Evolutionary conservation across 2,113 vertebrate species (phyloP).

Genomic region (Meleagris gallopavo): DNA sequence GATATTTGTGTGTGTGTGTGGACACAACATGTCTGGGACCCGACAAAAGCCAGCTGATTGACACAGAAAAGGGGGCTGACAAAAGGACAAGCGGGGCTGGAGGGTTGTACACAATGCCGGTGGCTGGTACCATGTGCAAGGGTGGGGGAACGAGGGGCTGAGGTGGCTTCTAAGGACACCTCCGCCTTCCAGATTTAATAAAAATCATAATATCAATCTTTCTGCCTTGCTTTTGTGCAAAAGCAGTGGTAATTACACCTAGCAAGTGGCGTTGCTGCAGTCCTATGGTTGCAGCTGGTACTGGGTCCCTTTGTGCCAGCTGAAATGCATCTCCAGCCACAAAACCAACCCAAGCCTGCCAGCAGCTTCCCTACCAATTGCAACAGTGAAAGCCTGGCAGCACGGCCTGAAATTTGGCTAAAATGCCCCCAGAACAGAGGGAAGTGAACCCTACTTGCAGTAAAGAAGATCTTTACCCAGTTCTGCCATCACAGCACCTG

Average conservation of each 20-base stretch:
- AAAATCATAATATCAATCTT: not conserved
- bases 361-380: fast-evolving
- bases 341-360: fast-evolving
- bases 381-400: not conserved
- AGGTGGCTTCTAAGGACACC: not conserved
- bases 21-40: slow-evolving; percentile 66
- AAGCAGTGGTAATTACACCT: fast-evolving
- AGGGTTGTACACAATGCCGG: slow-evolving; percentile 44
- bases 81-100: slow-evolving; percentile 57
- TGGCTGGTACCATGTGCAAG: not conserved
- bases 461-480: fast-evolving
- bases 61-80: slow-evolving; percentile 69
- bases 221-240: fast-evolving
- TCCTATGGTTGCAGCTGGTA: fast-evolving
- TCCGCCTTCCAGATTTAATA: fast-evolving
- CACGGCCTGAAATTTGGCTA: not conserved
- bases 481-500: not conserved
- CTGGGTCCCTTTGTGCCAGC: not conserved
- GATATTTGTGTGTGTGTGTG: slow-evolving; percentile 50
- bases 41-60: slow-evolving; percentile 64
- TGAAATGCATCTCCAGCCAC: fast-evolving
- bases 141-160: not conserved
- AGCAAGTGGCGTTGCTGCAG: fast-evolving
- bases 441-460: not conserved
- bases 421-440: fast-evolving